Conservation (phyloP, 1,140 invertebrate species). For the Gryon sp. region DNA sequence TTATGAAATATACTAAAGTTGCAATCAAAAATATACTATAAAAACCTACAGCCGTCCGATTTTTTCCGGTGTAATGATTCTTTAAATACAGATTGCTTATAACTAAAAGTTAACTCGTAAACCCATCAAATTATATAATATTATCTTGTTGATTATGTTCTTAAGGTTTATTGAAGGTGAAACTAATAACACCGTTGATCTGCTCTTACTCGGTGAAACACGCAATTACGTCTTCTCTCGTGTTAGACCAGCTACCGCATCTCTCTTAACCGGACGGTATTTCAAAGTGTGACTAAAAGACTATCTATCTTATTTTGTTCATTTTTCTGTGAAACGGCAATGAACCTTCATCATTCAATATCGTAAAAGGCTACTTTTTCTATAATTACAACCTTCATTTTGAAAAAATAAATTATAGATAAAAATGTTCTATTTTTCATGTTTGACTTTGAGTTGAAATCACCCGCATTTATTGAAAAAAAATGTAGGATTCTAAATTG, state of each 20-base stretch:
- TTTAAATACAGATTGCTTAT: slow-evolving; percentile 16
- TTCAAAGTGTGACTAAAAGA: background rate
- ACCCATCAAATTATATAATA: slow-evolving; percentile 53
- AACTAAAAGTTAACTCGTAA: slow-evolving; percentile 33
- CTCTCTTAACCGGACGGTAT: slow-evolving; percentile 54
- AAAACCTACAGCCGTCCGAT: too few species aligned
- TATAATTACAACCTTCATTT: too few species aligned
- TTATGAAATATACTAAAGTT: too few species aligned
- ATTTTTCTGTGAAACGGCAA: too few species aligned
- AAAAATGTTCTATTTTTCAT: too few species aligned
- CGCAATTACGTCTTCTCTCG: slow-evolving; percentile 70
- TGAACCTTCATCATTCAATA: background rate
- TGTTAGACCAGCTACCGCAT: slow-evolving; percentile 69
- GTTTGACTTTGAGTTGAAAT: too few species aligned
- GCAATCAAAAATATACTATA: too few species aligned
- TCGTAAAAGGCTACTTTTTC: too few species aligned
- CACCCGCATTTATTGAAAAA: too few species aligned
- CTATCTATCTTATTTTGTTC: too few species aligned
- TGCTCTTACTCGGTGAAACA: slow-evolving; percentile 70
- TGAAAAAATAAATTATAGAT: too few species aligned
- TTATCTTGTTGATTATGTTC: slow-evolving; percentile 61
- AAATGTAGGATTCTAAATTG: too few species aligned
- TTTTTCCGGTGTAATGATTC: background rate
- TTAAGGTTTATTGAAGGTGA: slow-evolving; percentile 65
- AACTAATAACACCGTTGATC: slow-evolving; percentile 72